Percentiles rank a stretch among this genome's conserved stretches.
Conservation (phyloP, 2,797 vertebrate species). For the Argya squamiceps region DNA sequence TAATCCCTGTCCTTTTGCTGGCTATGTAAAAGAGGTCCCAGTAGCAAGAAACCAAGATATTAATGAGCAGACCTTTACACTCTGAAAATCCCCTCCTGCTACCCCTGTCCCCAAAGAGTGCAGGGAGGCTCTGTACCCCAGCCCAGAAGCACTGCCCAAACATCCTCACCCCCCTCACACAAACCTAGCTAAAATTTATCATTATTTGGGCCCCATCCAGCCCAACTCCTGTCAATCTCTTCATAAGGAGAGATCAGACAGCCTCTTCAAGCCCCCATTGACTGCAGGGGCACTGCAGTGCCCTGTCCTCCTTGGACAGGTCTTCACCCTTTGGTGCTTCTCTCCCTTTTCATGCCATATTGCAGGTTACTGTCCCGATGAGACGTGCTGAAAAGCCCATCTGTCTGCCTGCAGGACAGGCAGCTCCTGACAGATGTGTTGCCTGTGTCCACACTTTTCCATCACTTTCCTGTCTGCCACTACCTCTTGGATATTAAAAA, state of each 20-base stretch:
- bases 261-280: neutral
- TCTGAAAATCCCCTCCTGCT: neutral
- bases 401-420: neutral
- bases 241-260: neutral
- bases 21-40: neutral
- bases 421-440: conserved; percentile 1
- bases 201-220: neutral
- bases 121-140: neutral
- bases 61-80: neutral
- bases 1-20: neutral
- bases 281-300: neutral
- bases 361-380: neutral
- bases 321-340: neutral
- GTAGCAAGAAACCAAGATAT: neutral
- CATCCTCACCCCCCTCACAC: neutral
- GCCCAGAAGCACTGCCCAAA: neutral
- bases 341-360: neutral
- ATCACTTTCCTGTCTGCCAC: conserved; percentile 4
- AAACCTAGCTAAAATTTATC: neutral
- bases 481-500: conserved; percentile 30
- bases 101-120: neutral
- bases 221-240: neutral
- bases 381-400: neutral
- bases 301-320: neutral
- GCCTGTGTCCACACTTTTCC: neutral